Evolutionary conservation across 2,797 vertebrate genomes (phyloP).

Genomic region (Choloepus didactylus): DNA sequence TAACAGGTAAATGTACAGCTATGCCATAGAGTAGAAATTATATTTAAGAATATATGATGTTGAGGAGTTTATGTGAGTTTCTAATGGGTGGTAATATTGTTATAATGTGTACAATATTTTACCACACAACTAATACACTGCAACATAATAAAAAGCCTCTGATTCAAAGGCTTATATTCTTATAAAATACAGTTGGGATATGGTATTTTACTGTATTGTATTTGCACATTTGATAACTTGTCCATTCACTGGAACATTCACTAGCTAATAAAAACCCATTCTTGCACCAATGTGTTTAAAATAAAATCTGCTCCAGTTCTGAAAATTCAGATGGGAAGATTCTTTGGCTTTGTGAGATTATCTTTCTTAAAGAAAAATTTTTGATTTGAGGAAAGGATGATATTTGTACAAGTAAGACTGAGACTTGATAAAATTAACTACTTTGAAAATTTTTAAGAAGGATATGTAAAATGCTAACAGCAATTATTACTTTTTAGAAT

Average conservation of each 20-base stretch:
- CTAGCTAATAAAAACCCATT: not conserved
- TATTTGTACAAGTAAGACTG: conserved; percentile 58
- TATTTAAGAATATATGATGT: not conserved
- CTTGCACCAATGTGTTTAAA: not conserved
- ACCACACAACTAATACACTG: not conserved
- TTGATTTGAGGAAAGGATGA: conserved; percentile 37
- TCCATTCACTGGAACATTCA: not conserved
- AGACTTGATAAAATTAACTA: conserved; percentile 59
- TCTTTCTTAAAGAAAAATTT: not conserved
- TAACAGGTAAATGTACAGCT: not conserved
- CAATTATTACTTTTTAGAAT: conserved; percentile 60
- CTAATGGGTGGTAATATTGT: not conserved
- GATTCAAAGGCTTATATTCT: conserved; percentile 7
- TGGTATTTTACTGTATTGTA: not conserved
- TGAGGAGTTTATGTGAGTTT: not conserved
- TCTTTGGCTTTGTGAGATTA: not conserved
- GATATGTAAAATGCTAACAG: conserved; percentile 46
- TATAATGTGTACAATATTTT: not conserved
- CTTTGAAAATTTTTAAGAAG: conserved; percentile 39
- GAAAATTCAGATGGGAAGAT: conserved; percentile 11
- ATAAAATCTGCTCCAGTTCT: conserved; percentile 8
- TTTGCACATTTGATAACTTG: not conserved
- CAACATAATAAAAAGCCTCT: not conserved
- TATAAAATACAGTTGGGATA: not conserved
- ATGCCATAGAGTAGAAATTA: not conserved